Evolutionary conservation across 1,140 invertebrate species (phyloP).

Genomic region (Lucilia sericata): DNA sequence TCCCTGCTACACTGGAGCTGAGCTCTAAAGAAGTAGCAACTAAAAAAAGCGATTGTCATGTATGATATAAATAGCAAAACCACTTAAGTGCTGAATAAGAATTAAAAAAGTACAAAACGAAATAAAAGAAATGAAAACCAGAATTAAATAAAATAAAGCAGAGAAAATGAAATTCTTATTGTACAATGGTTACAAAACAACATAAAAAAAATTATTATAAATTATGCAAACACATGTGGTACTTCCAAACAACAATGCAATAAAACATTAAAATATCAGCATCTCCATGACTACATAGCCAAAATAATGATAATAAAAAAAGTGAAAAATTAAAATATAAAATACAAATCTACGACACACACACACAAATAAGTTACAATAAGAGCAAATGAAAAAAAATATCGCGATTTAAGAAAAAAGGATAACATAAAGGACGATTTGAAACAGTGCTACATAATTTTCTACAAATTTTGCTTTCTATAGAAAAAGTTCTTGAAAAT

Average conservation of each 20-base stretch:
- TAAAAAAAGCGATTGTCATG: background rate
- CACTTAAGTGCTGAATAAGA: slow-evolving; percentile 34
- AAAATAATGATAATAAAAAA: background rate
- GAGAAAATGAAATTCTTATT: background rate
- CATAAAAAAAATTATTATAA: background rate
- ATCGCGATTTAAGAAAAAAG: no score
- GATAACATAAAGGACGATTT: no score
- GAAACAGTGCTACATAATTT: no score
- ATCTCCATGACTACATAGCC: background rate
- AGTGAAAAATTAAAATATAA: background rate
- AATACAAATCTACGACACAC: no score
- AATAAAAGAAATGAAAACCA: background rate
- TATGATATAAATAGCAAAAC: slow-evolving; percentile 34
- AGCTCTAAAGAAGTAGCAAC: background rate
- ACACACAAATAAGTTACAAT: no score
- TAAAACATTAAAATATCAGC: slow-evolving; percentile 34
- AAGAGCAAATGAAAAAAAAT: background rate
- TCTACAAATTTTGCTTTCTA: no score
- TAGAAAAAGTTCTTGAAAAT: no score
- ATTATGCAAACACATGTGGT: slow-evolving; percentile 43
- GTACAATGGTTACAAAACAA: background rate
- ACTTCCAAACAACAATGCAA: slow-evolving; percentile 13
- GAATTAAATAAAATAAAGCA: background rate
- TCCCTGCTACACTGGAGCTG: background rate
- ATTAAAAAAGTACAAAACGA: background rate